Evolutionary conservation across 2,888 invertebrate genomes (phyloP), one percentile per base, ranked within the genome.

Genomic region (Lampropteryx suffumata): DNA sequence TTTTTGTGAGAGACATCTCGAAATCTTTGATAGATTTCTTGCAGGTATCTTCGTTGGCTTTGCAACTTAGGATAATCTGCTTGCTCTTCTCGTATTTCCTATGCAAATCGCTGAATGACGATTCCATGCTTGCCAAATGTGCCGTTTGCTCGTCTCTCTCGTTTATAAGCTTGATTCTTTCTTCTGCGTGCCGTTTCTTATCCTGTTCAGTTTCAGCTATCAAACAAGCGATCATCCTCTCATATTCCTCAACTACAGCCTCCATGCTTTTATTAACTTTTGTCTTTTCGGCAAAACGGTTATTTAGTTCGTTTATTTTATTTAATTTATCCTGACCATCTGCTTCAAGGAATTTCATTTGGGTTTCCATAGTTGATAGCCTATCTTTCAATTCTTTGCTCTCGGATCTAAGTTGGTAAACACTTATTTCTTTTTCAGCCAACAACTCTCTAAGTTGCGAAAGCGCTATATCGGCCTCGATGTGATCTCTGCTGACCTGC

Each of bases 221-320:
- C 69, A 95, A 89, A 76, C 93, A 93, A 11, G 94, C 93, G 69
- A 95, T 95, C 52, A 95, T 95, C 73, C 94, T 94, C 76, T 95
- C 95, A 84, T 95, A 95, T 69, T 95, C 95, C 70, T 94, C 93
- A 67, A 95, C 93, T 36, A 95, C 93, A 62, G 92, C 90, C 65
- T 94, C 94, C 84, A 92, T 84, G 65, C 91, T 90, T 66, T 81
- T 84, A 73, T 92, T 90, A 48, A 81, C 72, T 79, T 77, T 89
- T 14, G 75, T 89, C 61, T 86, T 89, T 59, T 90, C 87, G 24
- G 66, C 59, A 9, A 91, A 69, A 44, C 69, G 82, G 63, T 71
- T 83, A 71, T 67, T 90, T 61, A 90, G 67, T 28, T 78, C 76
- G 36, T 84, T 86, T 8, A 89, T 75, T 57, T 82, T 88, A 43